Conservation (phyloP, 1,140 invertebrate genomes). For the Ips nitidus region DNA sequence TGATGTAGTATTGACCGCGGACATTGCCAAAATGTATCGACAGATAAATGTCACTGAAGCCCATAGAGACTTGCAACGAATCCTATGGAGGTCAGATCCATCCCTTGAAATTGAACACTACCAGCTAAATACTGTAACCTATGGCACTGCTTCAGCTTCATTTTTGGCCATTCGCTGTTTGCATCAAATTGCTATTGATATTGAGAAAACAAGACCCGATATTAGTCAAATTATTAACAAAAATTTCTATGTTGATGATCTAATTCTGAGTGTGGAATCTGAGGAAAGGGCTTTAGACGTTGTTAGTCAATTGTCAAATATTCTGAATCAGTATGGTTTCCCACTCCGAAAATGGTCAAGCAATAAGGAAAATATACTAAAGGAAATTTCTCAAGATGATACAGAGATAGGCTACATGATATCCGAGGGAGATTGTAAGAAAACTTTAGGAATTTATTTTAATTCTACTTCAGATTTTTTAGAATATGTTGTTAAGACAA, state of each 20-base stretch:
- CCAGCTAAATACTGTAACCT: slow-evolving; percentile 50
- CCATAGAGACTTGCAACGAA: slow-evolving; percentile 47
- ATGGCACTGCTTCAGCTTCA: slow-evolving; percentile 45
- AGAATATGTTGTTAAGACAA: neutral
- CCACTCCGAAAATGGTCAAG: neutral
- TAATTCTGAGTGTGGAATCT: slow-evolving; percentile 25
- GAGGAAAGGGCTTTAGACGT: neutral
- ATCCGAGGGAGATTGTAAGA: neutral
- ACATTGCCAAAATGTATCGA: slow-evolving; percentile 53
- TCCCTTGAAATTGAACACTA: slow-evolving; percentile 40
- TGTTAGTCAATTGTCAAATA: neutral
- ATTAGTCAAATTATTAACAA: slow-evolving; percentile 29
- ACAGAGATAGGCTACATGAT: neutral
- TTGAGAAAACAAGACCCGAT: slow-evolving; percentile 23
- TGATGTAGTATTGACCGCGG: slow-evolving; percentile 42
- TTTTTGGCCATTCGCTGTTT: slow-evolving; percentile 43
- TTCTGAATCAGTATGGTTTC: neutral
- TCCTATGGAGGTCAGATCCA: slow-evolving; percentile 47
- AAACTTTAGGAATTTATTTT: slow-evolving; percentile 1
- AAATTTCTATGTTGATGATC: slow-evolving; percentile 49
- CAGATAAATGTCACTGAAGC: slow-evolving; percentile 45
- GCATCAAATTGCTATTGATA: slow-evolving; percentile 34
- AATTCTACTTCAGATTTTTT: neutral
- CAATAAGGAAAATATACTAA: neutral
- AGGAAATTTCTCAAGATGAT: neutral